These are phyloP conservation scores for Phasianus colchicus DNA, from an alignment of 2,113 vertebrate species.

Conservation along the genomic window DNA sequence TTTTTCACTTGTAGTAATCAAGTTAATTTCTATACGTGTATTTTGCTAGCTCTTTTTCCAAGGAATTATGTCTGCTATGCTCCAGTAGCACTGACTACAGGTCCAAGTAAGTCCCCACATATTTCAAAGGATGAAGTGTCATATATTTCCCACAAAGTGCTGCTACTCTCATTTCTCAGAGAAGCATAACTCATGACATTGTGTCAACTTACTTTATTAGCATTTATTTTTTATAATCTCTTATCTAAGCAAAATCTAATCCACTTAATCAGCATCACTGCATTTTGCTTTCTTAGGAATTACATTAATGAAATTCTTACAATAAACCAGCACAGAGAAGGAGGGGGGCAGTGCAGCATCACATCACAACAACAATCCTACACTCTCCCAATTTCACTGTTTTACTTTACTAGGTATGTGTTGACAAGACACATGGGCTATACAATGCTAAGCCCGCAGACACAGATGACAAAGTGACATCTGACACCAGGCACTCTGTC, in stretches of 20 bases:
- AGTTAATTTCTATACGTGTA: not conserved
- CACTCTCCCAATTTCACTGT: not conserved
- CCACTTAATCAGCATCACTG: conserved; percentile 33
- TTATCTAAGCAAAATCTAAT: conserved; percentile 43
- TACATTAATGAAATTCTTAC: conserved; percentile 31
- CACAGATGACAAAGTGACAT: not conserved
- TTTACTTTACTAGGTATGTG: not conserved
- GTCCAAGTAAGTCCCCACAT: not conserved
- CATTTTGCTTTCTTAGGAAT: conserved; percentile 52
- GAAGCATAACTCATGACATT: conserved; percentile 16
- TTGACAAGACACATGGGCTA: not conserved
- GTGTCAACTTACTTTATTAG: conserved; percentile 46
- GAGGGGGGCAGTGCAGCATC: not conserved
- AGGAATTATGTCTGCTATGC: not conserved
- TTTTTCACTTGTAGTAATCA: not conserved
- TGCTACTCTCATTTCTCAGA: conserved; percentile 25
- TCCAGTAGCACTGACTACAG: not conserved
- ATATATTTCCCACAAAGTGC: conserved; percentile 24
- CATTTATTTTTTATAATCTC: conserved; percentile 48
- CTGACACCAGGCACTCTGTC: not conserved
- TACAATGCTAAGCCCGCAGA: not conserved
- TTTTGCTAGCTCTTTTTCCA: not conserved
- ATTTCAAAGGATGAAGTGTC: not conserved
- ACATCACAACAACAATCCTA: not conserved
- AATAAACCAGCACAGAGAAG: not conserved